Conservation (phyloP, 2,113 vertebrate genomes). For the Macroglossus sobrinus region DNA sequence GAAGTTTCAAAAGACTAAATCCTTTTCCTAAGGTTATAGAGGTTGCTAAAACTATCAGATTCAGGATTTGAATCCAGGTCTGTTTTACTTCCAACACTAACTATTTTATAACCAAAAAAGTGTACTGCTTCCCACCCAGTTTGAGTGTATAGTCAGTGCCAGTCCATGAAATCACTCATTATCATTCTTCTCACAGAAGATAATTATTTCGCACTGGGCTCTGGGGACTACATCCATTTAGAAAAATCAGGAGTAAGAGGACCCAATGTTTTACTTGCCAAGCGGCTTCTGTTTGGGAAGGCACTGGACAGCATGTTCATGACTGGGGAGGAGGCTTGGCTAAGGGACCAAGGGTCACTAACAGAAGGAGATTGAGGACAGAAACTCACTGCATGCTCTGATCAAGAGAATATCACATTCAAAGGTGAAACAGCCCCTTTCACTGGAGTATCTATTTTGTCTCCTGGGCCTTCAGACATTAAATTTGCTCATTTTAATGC, state of each 20-base stretch:
- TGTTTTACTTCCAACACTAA: background rate
- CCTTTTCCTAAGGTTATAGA: background rate
- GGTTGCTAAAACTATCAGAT: background rate
- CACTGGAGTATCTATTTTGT: background rate
- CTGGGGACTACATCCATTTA: background rate
- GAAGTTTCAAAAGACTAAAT: background rate
- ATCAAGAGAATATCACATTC: background rate
- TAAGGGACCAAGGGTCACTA: background rate
- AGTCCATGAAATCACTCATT: background rate
- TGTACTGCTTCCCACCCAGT: background rate
- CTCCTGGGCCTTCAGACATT: slow-evolving; percentile 33
- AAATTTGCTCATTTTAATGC: slow-evolving; percentile 49
- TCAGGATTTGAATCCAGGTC: background rate
- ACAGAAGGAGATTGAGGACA: background rate
- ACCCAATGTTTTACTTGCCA: background rate
- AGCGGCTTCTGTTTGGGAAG: background rate
- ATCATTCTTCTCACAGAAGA: background rate
- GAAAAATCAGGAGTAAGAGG: background rate
- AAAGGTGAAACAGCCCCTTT: background rate
- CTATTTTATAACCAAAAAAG: background rate
- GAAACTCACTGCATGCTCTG: background rate
- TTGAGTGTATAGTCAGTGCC: background rate
- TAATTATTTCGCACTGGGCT: background rate
- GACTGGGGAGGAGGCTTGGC: background rate
- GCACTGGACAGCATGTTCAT: too few species aligned